Evolutionary conservation across 2,888 invertebrate species (phyloP).

Genomic region (Sylvicola cinctus): DNA sequence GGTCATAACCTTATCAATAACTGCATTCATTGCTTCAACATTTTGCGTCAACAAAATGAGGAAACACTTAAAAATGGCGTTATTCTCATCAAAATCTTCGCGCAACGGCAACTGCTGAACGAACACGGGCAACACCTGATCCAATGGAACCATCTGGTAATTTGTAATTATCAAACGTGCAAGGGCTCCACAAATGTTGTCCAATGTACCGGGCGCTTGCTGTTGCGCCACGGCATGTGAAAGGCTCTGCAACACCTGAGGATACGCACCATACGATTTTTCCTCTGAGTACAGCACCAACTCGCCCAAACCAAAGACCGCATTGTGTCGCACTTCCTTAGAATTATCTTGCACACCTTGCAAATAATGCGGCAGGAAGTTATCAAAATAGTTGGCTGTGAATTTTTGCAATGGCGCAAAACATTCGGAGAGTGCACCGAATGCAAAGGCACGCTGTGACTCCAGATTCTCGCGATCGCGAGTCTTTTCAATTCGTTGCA

Average conservation of each 20-base stretch:
- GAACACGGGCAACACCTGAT: constrained; percentile 52
- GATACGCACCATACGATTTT: constrained; percentile 35
- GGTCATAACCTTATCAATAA: constrained; percentile 32
- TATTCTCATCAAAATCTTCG: constrained; percentile 53
- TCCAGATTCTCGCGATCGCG: constrained; percentile 25
- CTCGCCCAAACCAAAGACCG: constrained; percentile 56
- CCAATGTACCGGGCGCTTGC: constrained; percentile 40
- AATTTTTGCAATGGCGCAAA: constrained; percentile 37
- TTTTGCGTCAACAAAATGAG: constrained; percentile 38
- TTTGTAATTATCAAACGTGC: constrained; percentile 50
- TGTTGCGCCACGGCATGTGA: constrained; percentile 43
- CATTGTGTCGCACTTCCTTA: constrained; percentile 54
- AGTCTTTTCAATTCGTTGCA: constrained; percentile 41
- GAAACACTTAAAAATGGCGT: constrained; percentile 44
- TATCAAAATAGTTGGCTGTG: constrained; percentile 33
- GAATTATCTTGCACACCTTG: constrained; percentile 36
- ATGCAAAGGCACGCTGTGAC: constrained; percentile 46
- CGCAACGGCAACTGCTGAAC: constrained; percentile 48
- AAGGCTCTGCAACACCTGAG: constrained; percentile 41
- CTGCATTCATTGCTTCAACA: constrained; percentile 30
- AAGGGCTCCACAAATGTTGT: constrained; percentile 60
- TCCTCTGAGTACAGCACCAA: constrained; percentile 44
- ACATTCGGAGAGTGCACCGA: constrained; percentile 53
- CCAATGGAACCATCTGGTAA: constrained; percentile 38
- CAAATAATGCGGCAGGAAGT: constrained; percentile 40